Percentiles rank a stretch among this genome's conserved stretches.
Evolutionary conservation across 2,797 vertebrate species (phyloP).

Genomic region (Squalus acanthias): DNA sequence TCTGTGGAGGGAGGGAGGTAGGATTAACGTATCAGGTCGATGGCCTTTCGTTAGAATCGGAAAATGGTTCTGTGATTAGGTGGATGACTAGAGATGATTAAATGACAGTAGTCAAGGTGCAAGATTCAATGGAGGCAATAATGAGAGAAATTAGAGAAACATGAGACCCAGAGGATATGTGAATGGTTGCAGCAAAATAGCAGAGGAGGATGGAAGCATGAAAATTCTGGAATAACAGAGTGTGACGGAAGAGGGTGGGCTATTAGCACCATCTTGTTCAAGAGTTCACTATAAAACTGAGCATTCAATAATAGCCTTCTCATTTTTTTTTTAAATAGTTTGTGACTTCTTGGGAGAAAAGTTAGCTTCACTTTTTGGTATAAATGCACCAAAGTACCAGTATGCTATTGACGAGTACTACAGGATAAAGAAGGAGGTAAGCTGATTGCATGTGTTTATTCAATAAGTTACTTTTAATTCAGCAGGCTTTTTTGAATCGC

Average conservation of each 20-base stretch:
- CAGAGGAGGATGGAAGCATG: background rate
- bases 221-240: background rate
- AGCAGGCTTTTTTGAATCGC: background rate
- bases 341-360: constrained; percentile 94
- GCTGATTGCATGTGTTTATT: constrained; percentile 40
- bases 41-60: background rate
- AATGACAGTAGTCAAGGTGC: background rate
- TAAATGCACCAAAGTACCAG: constrained; percentile 93
- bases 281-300: background rate
- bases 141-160: background rate
- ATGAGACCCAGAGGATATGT: background rate
- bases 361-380: constrained; percentile 88
- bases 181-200: background rate
- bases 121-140: background rate
- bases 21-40: too few relatives aligned
- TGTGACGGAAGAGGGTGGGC: background rate
- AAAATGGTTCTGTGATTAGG: background rate
- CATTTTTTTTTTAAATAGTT: constrained; percentile 58
- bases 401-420: constrained; percentile 96
- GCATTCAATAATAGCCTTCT: background rate
- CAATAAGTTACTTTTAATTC: background rate
- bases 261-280: background rate
- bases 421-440: constrained; percentile 89
- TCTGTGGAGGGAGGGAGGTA: too few relatives aligned
- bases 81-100: background rate